phyloP scores from a whole-genome alignment of 1,140 invertebrate species.

The Himalopsyche phryganea region DNA sequence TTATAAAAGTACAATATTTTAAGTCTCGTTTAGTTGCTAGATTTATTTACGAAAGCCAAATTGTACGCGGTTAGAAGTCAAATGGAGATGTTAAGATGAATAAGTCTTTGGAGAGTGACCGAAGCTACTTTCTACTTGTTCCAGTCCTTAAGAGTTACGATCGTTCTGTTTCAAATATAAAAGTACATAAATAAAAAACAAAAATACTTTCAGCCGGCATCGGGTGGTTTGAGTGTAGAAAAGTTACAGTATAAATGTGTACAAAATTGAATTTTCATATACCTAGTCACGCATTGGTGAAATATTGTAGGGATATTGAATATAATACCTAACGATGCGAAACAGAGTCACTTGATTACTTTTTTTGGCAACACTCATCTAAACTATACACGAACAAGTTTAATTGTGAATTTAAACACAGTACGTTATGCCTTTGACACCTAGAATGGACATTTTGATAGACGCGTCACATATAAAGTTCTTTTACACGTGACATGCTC shows the following conservation, averaged over 20 bases:
- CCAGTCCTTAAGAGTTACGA: too few species aligned
- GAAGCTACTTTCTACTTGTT: too few species aligned
- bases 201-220: neutral
- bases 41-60: too few species aligned
- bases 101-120: too few species aligned
- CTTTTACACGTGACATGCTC: constrained; percentile 17
- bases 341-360: too few species aligned
- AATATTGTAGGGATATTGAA: constrained; percentile 3
- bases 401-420: constrained; percentile 11
- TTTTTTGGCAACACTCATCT: neutral
- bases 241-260: constrained; percentile 1
- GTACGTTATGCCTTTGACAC: constrained; percentile 27
- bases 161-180: constrained; percentile 9
- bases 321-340: constrained; percentile 11
- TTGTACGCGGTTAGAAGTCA: too few species aligned
- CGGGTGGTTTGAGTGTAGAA: neutral
- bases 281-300: neutral
- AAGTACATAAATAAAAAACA: constrained; percentile 33
- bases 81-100: too few species aligned
- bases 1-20: too few species aligned
- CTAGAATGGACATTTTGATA: constrained; percentile 27
- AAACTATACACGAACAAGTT: constrained; percentile 26
- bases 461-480: constrained; percentile 25
- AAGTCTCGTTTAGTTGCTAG: too few species aligned
- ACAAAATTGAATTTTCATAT: constrained; percentile 4